Evolutionary conservation across 1,140 invertebrate genomes (phyloP).

Genomic region (Heliconius nattereri): DNA sequence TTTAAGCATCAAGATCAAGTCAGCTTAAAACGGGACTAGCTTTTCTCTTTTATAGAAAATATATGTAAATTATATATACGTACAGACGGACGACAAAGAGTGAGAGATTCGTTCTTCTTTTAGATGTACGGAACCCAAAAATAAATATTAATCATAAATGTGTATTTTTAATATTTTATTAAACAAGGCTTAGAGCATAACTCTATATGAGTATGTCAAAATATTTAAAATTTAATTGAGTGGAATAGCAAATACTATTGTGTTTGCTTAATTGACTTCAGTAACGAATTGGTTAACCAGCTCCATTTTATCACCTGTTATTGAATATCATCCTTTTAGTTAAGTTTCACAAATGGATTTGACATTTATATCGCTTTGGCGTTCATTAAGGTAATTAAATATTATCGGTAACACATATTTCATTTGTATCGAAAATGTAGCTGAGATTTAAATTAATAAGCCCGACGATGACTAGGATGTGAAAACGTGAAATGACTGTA

Average conservation of each 20-base stretch:
- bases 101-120: no score
- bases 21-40: neutral
- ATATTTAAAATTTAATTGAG: neutral
- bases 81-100: no score
- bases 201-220: neutral
- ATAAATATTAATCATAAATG: no score
- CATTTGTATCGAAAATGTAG: constrained; percentile 32
- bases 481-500: neutral
- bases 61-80: neutral
- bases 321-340: constrained; percentile 24
- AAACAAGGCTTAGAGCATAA: no score
- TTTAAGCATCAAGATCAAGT: neutral
- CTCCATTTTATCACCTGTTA: constrained; percentile 1
- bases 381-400: constrained; percentile 35
- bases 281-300: constrained; percentile 7
- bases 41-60: neutral
- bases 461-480: constrained; percentile 20
- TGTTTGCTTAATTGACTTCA: neutral
- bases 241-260: neutral
- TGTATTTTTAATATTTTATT: no score
- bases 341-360: constrained; percentile 33
- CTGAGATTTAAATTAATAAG: constrained; percentile 35
- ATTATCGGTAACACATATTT: constrained; percentile 39
- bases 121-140: no score
- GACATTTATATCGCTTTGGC: constrained; percentile 28